These are phyloP conservation scores for Megalopta genalis DNA, from an alignment of 1,140 invertebrate species.

Conservation along the genomic window DNA sequence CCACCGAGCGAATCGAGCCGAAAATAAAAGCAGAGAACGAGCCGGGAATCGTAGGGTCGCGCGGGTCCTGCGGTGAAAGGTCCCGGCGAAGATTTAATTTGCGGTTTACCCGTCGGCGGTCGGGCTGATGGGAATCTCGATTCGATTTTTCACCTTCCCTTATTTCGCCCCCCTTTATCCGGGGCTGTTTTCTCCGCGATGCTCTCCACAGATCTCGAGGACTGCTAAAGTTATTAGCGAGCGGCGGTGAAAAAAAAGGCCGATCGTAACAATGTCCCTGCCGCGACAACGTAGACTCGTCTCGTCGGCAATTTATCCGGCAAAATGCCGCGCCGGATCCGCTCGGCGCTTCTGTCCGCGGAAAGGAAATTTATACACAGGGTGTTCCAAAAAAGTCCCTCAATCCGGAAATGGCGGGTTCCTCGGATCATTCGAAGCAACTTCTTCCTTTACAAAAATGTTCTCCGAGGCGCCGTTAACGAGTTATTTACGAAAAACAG, in stretches of 20 bases:
- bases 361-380: too few relatives aligned
- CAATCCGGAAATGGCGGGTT: too few relatives aligned
- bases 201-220: neutral
- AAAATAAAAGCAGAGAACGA: constrained; percentile 38
- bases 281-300: neutral
- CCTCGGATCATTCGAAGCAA: too few relatives aligned
- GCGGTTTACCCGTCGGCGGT: constrained; percentile 33
- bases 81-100: constrained; percentile 48
- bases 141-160: constrained; percentile 35
- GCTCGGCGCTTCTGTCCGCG: too few relatives aligned
- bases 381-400: too few relatives aligned
- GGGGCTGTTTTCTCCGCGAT: too few relatives aligned
- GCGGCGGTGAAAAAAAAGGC: neutral
- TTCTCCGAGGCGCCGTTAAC: too few relatives aligned
- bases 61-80: constrained; percentile 39
- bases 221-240: constrained; percentile 15
- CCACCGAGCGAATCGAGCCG: constrained; percentile 24
- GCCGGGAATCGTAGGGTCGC: constrained; percentile 7
- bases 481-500: too few relatives aligned
- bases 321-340: too few relatives aligned
- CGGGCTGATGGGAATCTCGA: constrained; percentile 19
- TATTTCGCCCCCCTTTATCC: neutral
- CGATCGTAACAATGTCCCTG: too few relatives aligned
- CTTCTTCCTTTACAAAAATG: too few relatives aligned
- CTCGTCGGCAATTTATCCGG: neutral